Evolutionary conservation across 2,888 invertebrate species (phyloP).

Genomic region (Drosophila acutilabella): DNA sequence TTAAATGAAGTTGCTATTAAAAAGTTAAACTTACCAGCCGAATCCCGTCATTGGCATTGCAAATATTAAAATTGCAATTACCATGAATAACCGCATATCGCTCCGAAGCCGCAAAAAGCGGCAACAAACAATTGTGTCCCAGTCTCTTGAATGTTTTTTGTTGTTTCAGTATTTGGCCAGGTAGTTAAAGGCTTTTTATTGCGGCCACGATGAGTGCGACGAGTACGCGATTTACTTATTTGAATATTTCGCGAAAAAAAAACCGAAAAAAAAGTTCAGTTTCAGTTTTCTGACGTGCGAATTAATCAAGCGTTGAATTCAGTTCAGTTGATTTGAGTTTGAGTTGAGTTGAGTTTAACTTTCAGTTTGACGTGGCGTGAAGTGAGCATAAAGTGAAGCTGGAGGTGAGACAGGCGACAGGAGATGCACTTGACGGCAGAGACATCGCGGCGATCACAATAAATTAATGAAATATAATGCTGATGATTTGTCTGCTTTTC

Average conservation of each 20-base stretch:
- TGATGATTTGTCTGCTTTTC: slow-evolving; percentile 27
- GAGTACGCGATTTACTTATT: slow-evolving; percentile 53
- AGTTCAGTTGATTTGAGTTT: slow-evolving; percentile 17
- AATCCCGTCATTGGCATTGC: slow-evolving; percentile 95
- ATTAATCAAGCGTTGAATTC: slow-evolving; percentile 65
- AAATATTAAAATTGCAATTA: slow-evolving; percentile 93
- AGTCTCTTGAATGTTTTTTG: slow-evolving; percentile 56
- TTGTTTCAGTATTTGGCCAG: slow-evolving; percentile 48
- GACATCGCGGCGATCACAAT: slow-evolving; percentile 34
- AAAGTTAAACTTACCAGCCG: slow-evolving; percentile 91
- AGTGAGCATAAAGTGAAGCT: slow-evolving; percentile 32
- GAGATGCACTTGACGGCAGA: slow-evolving; percentile 41
- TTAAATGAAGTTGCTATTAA: not conserved
- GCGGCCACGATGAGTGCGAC: slow-evolving; percentile 37
- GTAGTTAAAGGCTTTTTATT: slow-evolving; percentile 71
- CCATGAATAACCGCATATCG: slow-evolving; percentile 91
- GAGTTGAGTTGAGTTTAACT: slow-evolving; percentile 3
- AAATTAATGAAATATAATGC: slow-evolving; percentile 30
- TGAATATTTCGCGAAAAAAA: slow-evolving; percentile 50
- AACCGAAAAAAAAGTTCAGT: slow-evolving; percentile 34
- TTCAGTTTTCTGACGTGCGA: slow-evolving; percentile 52
- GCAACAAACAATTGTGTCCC: slow-evolving; percentile 74
- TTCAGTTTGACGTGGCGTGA: slow-evolving; percentile 40
- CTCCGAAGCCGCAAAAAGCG: slow-evolving; percentile 72
- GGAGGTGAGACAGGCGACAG: slow-evolving; percentile 18